These are phyloP conservation scores for Muntiacus reevesi DNA, from an alignment of 2,113 vertebrate species.

Conservation along the genomic window DNA sequence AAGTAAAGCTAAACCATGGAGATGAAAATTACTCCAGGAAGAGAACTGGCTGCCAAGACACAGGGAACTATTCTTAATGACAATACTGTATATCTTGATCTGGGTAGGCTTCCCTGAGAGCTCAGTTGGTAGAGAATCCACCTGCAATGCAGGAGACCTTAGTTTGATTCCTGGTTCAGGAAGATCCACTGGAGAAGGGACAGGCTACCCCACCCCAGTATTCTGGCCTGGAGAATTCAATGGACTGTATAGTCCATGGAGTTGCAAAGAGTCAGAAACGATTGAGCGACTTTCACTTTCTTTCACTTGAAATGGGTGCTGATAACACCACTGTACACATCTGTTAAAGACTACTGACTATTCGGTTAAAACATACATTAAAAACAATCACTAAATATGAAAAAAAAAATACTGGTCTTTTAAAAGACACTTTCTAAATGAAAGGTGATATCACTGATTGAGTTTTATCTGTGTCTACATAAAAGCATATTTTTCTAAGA, in stretches of 20 bases:
- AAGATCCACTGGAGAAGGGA: not conserved
- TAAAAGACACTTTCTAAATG: not conserved
- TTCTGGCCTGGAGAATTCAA: not conserved
- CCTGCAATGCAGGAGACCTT: not conserved
- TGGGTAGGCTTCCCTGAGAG: not conserved
- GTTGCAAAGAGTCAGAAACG: not conserved
- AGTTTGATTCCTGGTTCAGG: not conserved
- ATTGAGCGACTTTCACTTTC: not conserved
- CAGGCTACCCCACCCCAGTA: not conserved
- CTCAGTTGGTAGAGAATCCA: not conserved
- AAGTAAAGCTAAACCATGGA: not conserved
- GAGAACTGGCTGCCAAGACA: not conserved
- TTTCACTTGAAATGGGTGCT: not conserved
- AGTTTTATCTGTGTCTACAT: constrained; percentile 8
- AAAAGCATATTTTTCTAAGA: not conserved
- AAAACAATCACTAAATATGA: not conserved
- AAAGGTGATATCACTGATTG: not conserved
- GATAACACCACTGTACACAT: not conserved
- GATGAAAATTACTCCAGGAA: not conserved
- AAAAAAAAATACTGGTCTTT: not conserved
- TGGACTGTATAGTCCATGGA: not conserved
- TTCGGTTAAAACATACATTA: not conserved
- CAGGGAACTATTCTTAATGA: not conserved
- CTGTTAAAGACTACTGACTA: not conserved
- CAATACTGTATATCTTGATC: not conserved